Evolutionary conservation across 2,113 vertebrate genomes (phyloP).

Genomic region (Alligator mississippiensis): DNA sequence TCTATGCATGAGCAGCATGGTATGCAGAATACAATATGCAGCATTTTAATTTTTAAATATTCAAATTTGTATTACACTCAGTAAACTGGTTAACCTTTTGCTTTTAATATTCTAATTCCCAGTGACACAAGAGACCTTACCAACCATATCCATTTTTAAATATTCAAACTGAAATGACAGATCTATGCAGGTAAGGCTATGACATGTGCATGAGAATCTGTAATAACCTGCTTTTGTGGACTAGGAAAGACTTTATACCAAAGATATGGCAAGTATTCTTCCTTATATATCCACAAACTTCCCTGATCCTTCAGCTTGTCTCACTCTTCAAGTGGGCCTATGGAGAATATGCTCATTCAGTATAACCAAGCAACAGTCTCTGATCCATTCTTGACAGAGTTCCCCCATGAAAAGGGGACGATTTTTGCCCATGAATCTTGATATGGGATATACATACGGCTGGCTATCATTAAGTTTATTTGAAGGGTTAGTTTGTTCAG

Average conservation of each 20-base stretch:
- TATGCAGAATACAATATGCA: slow-evolving; percentile 19
- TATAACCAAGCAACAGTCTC: not conserved
- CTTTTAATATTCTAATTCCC: slow-evolving; percentile 8
- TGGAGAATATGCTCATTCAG: not conserved
- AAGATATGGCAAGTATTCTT: not conserved
- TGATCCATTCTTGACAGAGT: too few relatives aligned
- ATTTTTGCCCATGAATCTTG: not conserved
- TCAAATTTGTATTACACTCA: slow-evolving; percentile 39
- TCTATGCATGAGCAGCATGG: not conserved
- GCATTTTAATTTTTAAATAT: slow-evolving; percentile 35
- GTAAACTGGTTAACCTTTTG: slow-evolving; percentile 46
- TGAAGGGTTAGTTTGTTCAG: not conserved
- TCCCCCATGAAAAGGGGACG: not conserved
- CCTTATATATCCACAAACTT: not conserved
- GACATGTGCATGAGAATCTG: slow-evolving; percentile 29
- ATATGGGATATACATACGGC: not conserved
- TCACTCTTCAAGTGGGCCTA: not conserved
- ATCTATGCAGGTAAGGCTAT: slow-evolving; percentile 42
- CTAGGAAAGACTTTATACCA: not conserved
- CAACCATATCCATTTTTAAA: slow-evolving; percentile 60
- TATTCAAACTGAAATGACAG: slow-evolving; percentile 27
- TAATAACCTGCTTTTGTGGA: slow-evolving; percentile 24
- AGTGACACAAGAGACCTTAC: slow-evolving; percentile 54
- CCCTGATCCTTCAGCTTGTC: not conserved
- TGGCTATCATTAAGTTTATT: not conserved